phyloP scores from a whole-genome alignment of 2,113 vertebrate species.

The Scatophagus argus region DNA sequence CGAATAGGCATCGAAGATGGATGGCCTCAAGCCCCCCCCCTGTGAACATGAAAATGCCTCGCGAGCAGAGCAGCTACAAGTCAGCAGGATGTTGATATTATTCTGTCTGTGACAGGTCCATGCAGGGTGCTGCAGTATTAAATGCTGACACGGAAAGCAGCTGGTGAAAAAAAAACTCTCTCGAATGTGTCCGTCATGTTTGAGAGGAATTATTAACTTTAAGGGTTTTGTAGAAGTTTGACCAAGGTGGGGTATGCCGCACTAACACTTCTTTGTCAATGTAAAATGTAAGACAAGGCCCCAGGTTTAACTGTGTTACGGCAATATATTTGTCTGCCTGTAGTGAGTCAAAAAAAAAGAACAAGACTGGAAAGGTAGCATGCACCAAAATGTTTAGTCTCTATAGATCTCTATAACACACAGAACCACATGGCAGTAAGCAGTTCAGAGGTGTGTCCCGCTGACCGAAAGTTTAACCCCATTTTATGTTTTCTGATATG shows the following conservation, averaged over 20 bases:
- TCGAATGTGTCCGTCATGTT: constrained; percentile 4
- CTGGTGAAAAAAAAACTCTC: constrained; percentile 23
- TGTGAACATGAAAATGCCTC: constrained; percentile 54
- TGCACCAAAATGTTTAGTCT: too few relatives aligned
- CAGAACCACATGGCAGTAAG: too few relatives aligned
- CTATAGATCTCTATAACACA: too few relatives aligned
- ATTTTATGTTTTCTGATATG: too few relatives aligned
- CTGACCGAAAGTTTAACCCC: too few relatives aligned
- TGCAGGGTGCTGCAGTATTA: constrained; percentile 21
- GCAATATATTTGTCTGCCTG: too few relatives aligned
- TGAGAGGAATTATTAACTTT: constrained; percentile 1
- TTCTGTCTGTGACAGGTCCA: constrained; percentile 49
- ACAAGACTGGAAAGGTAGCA: too few relatives aligned
- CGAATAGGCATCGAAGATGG: constrained; percentile 39
- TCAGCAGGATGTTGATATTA: constrained; percentile 66
- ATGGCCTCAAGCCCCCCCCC: constrained; percentile 31
- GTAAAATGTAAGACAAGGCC: not conserved
- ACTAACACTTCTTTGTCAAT: not conserved
- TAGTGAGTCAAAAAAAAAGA: too few relatives aligned
- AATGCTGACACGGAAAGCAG: constrained; percentile 61
- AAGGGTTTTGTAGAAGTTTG: not conserved
- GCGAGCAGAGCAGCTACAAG: constrained; percentile 47
- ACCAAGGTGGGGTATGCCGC: not conserved
- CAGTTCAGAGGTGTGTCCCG: too few relatives aligned
- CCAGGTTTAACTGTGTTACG: too few relatives aligned